Base-by-base conservation (phyloP, 2,113 vertebrate species). In the Actenoides lindsayi region DNA sequence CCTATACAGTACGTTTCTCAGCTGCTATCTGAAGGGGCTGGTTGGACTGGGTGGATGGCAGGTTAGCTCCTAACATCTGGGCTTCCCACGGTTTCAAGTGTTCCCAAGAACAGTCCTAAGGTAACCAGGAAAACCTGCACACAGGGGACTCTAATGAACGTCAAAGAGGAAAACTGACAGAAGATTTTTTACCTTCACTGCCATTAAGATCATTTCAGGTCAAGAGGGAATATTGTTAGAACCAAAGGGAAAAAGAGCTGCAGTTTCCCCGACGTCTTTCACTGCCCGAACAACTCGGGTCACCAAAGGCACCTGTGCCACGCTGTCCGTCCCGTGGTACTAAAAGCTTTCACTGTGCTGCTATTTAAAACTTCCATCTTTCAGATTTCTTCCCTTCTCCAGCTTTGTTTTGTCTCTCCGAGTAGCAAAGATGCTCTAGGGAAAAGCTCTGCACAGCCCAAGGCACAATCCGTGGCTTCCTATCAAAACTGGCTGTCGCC, bases 271-370 rank as follows among this genome's bases (percentile, higher is more conserved):
- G 84, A 48, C 64, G 53, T 81, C 95, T 87, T 87, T 94, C 89
- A 81, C 28, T 60, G 80, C 39, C 76, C 37, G 93, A 91, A 95
- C 76, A 94, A 86, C 94, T 63, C 59, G 87, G 93, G 95, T 95
- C 96, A 89, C 77, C 8, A 69, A 60, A 68, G 37, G 57, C 93
- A 84, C 75, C 93, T 81, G 83, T 1, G 0, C 88, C 18, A 4
- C 2, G 65, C 89, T 48, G 91, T 33, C 89, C 3, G 0, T 64
- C 68, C 87, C 37, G 48, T 6, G 48, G n/a, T 16, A 60, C 70
- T 60, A 64, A 94, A 93, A 78, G 87, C 94, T 87, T 89, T 74
- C 64, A 46, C 53, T 56, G 51, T 30, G 83, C 89, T 87, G 60
- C 74, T 91, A 78, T 82, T 95, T 75, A 84, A 87, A 95, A 91